A percentile compares a stretch with the other conserved stretches of the same genome.
Evolutionary conservation across 1,140 invertebrate species (phyloP).

Genomic region (Cylas formicarius): DNA sequence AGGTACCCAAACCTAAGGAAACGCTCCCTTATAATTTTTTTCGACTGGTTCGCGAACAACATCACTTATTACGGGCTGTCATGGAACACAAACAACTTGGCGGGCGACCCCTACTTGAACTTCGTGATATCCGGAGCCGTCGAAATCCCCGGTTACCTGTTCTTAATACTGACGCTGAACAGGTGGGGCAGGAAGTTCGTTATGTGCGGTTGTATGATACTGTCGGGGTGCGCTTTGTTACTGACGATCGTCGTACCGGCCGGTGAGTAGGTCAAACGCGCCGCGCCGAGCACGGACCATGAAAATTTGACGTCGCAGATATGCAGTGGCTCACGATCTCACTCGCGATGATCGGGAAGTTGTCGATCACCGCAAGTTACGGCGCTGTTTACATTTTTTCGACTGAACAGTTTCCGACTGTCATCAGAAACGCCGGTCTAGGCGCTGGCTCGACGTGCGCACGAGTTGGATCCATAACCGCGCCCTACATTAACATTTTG

Average conservation of each 20-base stretch:
- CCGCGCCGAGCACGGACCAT: background rate
- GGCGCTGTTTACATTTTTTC: constrained; percentile 74
- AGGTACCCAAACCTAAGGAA: constrained; percentile 62
- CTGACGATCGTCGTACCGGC: constrained; percentile 53
- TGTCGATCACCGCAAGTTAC: constrained; percentile 75
- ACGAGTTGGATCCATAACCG: constrained; percentile 67
- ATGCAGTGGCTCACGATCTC: constrained; percentile 54
- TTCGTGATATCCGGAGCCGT: constrained; percentile 69
- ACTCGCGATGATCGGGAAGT: constrained; percentile 73
- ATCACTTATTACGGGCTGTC: constrained; percentile 77
- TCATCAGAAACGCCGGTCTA: constrained; percentile 69
- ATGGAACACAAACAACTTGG: constrained; percentile 68
- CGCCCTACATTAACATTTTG: constrained; percentile 62
- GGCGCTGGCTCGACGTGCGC: constrained; percentile 72
- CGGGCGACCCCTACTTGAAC: constrained; percentile 66
- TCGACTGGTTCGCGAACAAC: constrained; percentile 72
- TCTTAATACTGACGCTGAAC: constrained; percentile 63
- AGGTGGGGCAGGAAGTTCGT: constrained; percentile 63
- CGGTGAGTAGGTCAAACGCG: constrained; percentile 38
- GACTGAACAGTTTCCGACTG: constrained; percentile 77
- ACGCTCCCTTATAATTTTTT: constrained; percentile 67
- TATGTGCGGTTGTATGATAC: constrained; percentile 61
- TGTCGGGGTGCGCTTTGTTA: constrained; percentile 57
- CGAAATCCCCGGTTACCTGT: constrained; percentile 68
- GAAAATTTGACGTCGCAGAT: constrained; percentile 42